Evolutionary conservation across 53 echinoderm and acorn worm species (phyloP).

Genomic region (Actinopyga echinites): DNA sequence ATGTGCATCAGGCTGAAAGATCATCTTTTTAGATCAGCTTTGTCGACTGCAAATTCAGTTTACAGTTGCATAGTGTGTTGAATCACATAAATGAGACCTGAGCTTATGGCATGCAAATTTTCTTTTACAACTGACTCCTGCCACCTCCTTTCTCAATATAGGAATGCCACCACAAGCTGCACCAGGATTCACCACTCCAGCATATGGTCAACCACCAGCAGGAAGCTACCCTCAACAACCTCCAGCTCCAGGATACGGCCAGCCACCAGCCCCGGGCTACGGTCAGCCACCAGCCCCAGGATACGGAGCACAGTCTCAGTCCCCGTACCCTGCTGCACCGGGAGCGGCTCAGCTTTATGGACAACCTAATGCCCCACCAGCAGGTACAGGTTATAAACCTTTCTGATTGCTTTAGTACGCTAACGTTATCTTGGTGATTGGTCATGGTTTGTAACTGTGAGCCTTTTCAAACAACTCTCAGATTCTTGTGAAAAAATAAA

Average conservation of each 20-base stretch:
- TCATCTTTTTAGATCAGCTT: too few relatives aligned
- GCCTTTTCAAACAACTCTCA: not conserved
- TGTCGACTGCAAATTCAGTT: too few relatives aligned
- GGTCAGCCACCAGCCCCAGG: constrained; percentile 44
- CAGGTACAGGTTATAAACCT: constrained; percentile 20
- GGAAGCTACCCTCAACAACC: constrained; percentile 43
- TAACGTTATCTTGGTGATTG: not conserved
- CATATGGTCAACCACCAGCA: constrained; percentile 42
- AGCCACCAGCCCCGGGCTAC: constrained; percentile 51
- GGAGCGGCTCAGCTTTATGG: constrained; percentile 1
- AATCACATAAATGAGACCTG: too few relatives aligned
- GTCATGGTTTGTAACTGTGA: not conserved
- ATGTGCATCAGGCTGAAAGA: too few relatives aligned
- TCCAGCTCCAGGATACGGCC: constrained; percentile 18
- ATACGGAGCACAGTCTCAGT: not conserved
- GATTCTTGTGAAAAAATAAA: not conserved
- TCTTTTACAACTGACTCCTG: too few relatives aligned
- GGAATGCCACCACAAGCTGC: constrained; percentile 60
- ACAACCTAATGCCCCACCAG: constrained; percentile 15
- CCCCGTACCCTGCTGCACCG: not conserved
- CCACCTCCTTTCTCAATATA: not conserved
- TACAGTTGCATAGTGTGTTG: too few relatives aligned
- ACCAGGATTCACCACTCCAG: constrained; percentile 56
- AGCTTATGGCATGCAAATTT: too few relatives aligned
- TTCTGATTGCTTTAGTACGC: constrained; percentile 28